phyloP scores from a whole-genome alignment of 2,797 vertebrate species.

The Percopsis omiscomaycus region DNA sequence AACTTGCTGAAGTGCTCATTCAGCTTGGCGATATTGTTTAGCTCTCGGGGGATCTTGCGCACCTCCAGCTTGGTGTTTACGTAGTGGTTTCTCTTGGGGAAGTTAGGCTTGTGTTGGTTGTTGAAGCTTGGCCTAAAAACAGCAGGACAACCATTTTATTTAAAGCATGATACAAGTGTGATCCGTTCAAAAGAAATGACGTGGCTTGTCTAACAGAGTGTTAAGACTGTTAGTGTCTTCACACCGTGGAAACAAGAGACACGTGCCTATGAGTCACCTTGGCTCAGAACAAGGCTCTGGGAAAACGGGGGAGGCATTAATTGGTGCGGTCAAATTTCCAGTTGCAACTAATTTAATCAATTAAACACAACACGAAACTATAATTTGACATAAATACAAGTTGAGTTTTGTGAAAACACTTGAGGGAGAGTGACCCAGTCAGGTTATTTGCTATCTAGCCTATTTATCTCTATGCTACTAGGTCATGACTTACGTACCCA shows the following conservation, averaged over 20 bases:
- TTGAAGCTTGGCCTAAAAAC: conserved; percentile 83
- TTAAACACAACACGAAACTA: conserved; percentile 11
- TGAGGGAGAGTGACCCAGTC: too few relatives aligned
- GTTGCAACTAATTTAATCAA: conserved; percentile 11
- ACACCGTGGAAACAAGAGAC: conserved; percentile 30
- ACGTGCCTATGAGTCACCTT: conserved; percentile 35
- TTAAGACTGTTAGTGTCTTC: not conserved
- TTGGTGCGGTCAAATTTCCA: conserved; percentile 43
- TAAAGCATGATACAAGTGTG: not conserved
- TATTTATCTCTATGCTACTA: too few relatives aligned
- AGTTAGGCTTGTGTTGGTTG: conserved; percentile 87
- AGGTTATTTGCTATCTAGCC: too few relatives aligned
- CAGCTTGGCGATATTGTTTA: conserved; percentile 96
- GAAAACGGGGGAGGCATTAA: conserved; percentile 19
- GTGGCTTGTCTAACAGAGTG: too few relatives aligned
- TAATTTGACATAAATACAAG: too few relatives aligned
- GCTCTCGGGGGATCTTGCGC: conserved; percentile 90
- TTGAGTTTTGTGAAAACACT: too few relatives aligned
- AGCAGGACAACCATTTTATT: too few relatives aligned
- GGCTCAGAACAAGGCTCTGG: not conserved
- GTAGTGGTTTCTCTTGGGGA: conserved; percentile 90
- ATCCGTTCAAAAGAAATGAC: not conserved
- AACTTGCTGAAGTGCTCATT: conserved; percentile 99
- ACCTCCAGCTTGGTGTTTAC: conserved; percentile 96
- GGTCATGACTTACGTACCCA: too few relatives aligned